These are phyloP conservation scores for Procambarus virginalis DNA, from an alignment of 1,140 invertebrate genomes.

Conservation along the genomic window DNA sequence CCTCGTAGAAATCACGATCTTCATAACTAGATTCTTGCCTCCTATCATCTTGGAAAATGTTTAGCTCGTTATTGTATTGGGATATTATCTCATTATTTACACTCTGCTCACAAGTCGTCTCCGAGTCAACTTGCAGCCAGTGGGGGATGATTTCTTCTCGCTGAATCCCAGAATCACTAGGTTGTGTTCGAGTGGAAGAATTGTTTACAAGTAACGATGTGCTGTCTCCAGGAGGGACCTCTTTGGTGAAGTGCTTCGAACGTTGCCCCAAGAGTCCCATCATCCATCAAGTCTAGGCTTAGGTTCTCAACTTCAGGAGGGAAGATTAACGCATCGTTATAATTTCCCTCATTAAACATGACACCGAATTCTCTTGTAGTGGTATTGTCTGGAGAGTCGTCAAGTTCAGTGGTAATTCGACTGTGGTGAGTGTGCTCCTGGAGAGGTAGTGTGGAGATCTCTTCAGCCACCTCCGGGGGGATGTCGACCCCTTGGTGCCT, in stretches of 20 bases:
- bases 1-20: not conserved
- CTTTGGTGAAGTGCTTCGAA: not conserved
- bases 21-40: not conserved
- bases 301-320: not conserved
- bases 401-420: not conserved
- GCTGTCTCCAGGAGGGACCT: not conserved
- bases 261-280: not conserved
- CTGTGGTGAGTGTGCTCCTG: not conserved
- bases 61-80: not conserved
- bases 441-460: constrained; percentile 15
- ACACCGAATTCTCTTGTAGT: not conserved
- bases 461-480: constrained; percentile 35
- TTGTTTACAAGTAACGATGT: not conserved
- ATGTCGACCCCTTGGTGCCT: constrained; percentile 8
- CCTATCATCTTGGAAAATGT: not conserved
- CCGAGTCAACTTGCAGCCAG: not conserved
- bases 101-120: not conserved
- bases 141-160: not conserved
- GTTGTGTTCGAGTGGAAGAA: not conserved
- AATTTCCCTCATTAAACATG: not conserved
- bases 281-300: not conserved
- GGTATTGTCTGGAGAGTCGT: not conserved
- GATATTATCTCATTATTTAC: not conserved
- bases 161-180: not conserved
- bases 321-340: not conserved